A percentile compares a stretch with the other conserved stretches of the same genome.
phyloP scores from a whole-genome alignment of 2,888 invertebrate genomes.

The Nebria salina region DNA sequence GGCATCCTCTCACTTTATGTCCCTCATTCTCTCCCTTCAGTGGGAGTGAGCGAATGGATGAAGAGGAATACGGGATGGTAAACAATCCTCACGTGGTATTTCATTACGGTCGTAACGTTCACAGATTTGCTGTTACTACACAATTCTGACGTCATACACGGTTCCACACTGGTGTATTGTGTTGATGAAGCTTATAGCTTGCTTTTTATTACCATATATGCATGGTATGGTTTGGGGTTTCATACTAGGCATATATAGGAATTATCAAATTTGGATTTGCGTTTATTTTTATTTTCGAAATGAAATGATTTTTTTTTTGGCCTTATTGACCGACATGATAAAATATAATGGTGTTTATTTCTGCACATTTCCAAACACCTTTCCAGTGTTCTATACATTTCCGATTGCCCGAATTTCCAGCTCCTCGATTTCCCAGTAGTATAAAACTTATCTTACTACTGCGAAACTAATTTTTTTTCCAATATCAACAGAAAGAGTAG shows the following conservation, averaged over 20 bases:
- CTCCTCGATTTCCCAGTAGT: too few relatives aligned
- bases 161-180: slow-evolving; percentile 3
- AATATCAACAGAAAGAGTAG: too few relatives aligned
- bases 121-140: slow-evolving; percentile 7
- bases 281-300: too few relatives aligned
- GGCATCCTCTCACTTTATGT: not conserved
- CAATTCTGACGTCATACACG: slow-evolving; percentile 12
- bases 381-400: too few relatives aligned
- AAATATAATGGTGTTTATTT: too few relatives aligned
- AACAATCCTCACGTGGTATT: slow-evolving; percentile 26
- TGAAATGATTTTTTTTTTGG: too few relatives aligned
- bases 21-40: not conserved
- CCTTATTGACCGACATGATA: too few relatives aligned
- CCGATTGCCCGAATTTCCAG: too few relatives aligned
- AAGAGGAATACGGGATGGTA: slow-evolving; percentile 6
- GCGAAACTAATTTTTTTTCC: too few relatives aligned
- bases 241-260: not conserved
- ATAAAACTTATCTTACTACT: too few relatives aligned
- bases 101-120: slow-evolving; percentile 22
- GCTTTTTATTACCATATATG: slow-evolving; percentile 11
- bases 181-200: not conserved
- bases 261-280: too few relatives aligned
- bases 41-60: not conserved
- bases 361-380: too few relatives aligned
- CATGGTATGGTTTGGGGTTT: not conserved